Evolutionary conservation across 2,797 vertebrate genomes (phyloP), one percentile per base, ranked within the genome.

Genomic region (Leptatherina wallacei): DNA sequence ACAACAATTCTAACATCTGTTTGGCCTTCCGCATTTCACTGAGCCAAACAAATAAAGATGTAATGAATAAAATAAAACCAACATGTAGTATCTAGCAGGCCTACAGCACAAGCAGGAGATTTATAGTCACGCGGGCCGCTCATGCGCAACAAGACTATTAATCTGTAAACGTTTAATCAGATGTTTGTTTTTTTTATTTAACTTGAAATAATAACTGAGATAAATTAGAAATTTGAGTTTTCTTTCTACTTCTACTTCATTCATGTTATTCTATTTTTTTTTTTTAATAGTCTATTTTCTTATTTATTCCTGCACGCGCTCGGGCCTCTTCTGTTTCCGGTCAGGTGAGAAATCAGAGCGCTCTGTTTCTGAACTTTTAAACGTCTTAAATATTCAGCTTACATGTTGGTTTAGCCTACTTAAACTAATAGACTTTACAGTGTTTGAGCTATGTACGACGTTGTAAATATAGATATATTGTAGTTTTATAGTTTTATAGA

Each of bases 151-250:
- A 32, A 7, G 2, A n/a, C 27, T 16, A 24, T 77, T 30, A 13
- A 70, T 63, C 69, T 40, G 11, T 38, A 33, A 55, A 22, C n/a
- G 40, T 57, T 75, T 59, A 29, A 75, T 71, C 12, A 20, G 30
- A 42, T 12, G 16, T 14, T 32, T n/a, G n/a, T 29, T 10, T 5
- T 6, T 49, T 47, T 58, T 14, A 13, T 27, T 52, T 14, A 11
- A 13, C 11, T 27, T 27, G 6, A 24, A 52, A 52, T 27, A 14
- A 52, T 27, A 27, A 52, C 4, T 49, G 7, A 52, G 1, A 12
- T 12, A 1, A 51, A 24, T 24, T n/a, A 2, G 13, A 14, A 40
- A 35, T 35, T 35, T 35, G 33, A 35, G 6, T 35, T 35, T 35
- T 35, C 0, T 35, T 35, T 10, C 3, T 3, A 35, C 6, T 27